phyloP scores from a whole-genome alignment of 2,113 vertebrate species.

The Gasterosteus aculeatus region DNA sequence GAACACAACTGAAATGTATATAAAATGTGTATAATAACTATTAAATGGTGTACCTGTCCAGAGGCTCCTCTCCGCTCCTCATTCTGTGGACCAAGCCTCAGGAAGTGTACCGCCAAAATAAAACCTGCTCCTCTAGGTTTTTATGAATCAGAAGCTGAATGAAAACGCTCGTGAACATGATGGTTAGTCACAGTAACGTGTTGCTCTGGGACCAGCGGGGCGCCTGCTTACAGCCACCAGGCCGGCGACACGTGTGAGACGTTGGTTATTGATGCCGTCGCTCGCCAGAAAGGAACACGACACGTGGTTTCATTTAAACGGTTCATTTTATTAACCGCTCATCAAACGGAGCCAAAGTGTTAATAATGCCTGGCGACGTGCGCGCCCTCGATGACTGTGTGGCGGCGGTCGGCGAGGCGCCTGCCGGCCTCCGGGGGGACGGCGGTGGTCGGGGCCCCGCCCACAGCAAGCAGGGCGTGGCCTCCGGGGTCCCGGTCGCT shows the following conservation, averaged over 20 bases:
- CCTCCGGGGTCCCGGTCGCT: neutral
- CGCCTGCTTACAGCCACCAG: too few relatives aligned
- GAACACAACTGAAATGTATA: slow-evolving; percentile 91
- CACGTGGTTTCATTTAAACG: too few relatives aligned
- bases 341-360: neutral
- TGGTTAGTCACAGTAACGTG: too few relatives aligned
- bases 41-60: slow-evolving; percentile 99
- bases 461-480: neutral
- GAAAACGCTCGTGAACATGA: too few relatives aligned
- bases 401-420: rapidly evolving
- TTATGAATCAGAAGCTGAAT: too few relatives aligned
- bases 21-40: slow-evolving; percentile 99
- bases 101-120: slow-evolving; percentile 1
- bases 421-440: rapidly evolving
- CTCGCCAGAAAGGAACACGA: too few relatives aligned
- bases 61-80: slow-evolving; percentile 36
- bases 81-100: neutral
- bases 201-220: too few relatives aligned
- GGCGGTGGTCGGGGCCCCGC: neutral
- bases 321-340: too few relatives aligned
- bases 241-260: too few relatives aligned
- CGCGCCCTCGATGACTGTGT: neutral
- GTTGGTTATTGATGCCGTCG: too few relatives aligned
- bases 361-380: neutral
- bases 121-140: neutral